phyloP scores from a whole-genome alignment of 2,113 vertebrate species.

The Dendrocopos noguchii region DNA sequence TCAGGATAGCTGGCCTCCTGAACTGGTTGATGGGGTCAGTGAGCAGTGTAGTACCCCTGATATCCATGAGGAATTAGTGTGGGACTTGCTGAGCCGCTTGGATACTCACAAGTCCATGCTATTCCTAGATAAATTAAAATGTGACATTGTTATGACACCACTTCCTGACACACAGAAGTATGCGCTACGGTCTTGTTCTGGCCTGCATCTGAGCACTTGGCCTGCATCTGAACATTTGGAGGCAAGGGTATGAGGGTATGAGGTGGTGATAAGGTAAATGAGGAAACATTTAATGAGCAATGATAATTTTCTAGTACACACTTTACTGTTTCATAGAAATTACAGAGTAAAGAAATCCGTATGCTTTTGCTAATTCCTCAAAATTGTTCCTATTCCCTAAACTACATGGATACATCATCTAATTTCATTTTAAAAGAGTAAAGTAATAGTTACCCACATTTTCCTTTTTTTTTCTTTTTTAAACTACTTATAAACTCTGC shows the following conservation, averaged over 20 bases:
- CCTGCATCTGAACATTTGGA: background rate
- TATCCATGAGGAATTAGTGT: too few relatives aligned
- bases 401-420: background rate
- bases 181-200: background rate
- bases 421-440: constrained; percentile 29
- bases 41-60: too few relatives aligned
- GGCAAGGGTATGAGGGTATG: background rate
- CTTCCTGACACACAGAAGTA: constrained; percentile 7
- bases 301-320: background rate
- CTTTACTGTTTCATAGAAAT: background rate
- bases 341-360: background rate
- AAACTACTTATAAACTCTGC: constrained; percentile 3
- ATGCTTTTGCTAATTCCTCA: background rate
- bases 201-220: background rate
- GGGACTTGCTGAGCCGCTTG: too few relatives aligned
- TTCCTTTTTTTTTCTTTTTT: background rate
- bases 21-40: too few relatives aligned
- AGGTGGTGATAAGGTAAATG: constrained; percentile 40
- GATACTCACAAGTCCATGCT: too few relatives aligned
- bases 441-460: constrained; percentile 45
- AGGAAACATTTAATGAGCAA: constrained; percentile 17
- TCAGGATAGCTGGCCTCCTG: too few relatives aligned
- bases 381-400: constrained; percentile 15
- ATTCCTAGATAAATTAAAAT: background rate
- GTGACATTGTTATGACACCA: background rate